Evolutionary conservation across 2,113 vertebrate species (phyloP).

Genomic region (Oceanites oceanicus): DNA sequence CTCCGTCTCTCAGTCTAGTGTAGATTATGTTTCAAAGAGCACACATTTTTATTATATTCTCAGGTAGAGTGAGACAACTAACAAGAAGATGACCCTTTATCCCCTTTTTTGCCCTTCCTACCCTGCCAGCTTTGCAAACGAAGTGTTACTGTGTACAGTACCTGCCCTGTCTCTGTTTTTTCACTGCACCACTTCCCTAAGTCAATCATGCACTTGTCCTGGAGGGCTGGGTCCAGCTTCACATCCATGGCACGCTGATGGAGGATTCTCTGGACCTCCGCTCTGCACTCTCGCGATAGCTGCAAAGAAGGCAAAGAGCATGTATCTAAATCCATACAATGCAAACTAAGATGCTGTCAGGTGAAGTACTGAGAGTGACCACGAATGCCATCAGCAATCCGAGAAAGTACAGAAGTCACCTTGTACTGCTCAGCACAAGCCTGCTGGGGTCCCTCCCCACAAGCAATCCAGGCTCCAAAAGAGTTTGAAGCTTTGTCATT

Average conservation of each 20-base stretch:
- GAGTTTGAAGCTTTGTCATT: neutral
- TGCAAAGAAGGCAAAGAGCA: conserved; percentile 4
- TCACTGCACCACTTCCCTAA: conserved; percentile 98
- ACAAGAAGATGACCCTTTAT: neutral
- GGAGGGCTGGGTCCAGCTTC: conserved; percentile 91
- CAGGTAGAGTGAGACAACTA: neutral
- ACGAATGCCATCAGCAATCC: neutral
- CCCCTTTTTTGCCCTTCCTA: neutral
- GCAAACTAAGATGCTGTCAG: neutral
- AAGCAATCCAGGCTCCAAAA: neutral
- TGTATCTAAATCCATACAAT: neutral
- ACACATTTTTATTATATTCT: neutral
- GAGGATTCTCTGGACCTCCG: conserved; percentile 94
- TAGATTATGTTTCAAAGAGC: neutral
- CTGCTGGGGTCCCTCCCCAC: neutral
- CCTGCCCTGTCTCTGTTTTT: conserved; percentile 91
- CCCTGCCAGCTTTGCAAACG: neutral
- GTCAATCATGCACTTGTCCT: conserved; percentile 94
- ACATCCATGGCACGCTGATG: conserved; percentile 96
- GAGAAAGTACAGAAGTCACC: neutral
- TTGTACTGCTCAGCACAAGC: neutral
- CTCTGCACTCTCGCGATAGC: conserved; percentile 93
- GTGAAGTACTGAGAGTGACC: neutral
- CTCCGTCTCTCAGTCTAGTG: neutral
- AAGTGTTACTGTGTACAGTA: neutral